phyloP scores from a whole-genome alignment of 2,888 invertebrate species.

The Crepidodera aurea region DNA sequence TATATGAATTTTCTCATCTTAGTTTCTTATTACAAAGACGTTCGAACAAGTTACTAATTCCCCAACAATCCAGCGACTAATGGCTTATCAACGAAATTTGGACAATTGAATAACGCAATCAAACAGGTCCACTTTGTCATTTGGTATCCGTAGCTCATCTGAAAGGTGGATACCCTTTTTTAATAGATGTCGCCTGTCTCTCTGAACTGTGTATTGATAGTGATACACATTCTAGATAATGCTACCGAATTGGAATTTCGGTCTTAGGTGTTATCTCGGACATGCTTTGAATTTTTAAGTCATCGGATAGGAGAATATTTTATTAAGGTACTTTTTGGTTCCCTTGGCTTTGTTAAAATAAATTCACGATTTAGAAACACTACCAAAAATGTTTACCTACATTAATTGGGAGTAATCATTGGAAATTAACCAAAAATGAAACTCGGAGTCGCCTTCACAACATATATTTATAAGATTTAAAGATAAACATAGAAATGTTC shows the following conservation, averaged over 20 bases:
- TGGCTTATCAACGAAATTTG: conserved; percentile 45
- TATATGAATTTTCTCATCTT: neutral
- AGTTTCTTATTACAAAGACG: neutral
- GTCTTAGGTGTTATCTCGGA: conserved; percentile 41
- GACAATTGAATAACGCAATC: conserved; percentile 53
- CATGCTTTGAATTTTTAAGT: conserved; percentile 38
- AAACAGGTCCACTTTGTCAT: conserved; percentile 50
- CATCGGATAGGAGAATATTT: too few relatives aligned
- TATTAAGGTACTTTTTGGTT: too few relatives aligned
- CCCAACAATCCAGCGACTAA: conserved; percentile 32
- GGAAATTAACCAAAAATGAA: too few relatives aligned
- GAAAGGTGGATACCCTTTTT: conserved; percentile 44
- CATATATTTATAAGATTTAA: too few relatives aligned
- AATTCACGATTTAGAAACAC: too few relatives aligned
- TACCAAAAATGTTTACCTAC: too few relatives aligned
- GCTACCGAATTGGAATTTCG: conserved; percentile 48
- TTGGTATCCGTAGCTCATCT: conserved; percentile 38
- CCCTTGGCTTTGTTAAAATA: too few relatives aligned
- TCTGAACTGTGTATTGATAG: conserved; percentile 50
- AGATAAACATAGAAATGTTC: too few relatives aligned
- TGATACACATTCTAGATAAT: conserved; percentile 51
- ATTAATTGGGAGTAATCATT: too few relatives aligned
- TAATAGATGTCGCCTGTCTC: conserved; percentile 56
- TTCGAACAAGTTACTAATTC: neutral
- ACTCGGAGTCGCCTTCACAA: too few relatives aligned